Evolutionary conservation across 2,888 invertebrate genomes (phyloP), one percentile per base, ranked within the genome.

Genomic region (Horisme vitalbata): DNA sequence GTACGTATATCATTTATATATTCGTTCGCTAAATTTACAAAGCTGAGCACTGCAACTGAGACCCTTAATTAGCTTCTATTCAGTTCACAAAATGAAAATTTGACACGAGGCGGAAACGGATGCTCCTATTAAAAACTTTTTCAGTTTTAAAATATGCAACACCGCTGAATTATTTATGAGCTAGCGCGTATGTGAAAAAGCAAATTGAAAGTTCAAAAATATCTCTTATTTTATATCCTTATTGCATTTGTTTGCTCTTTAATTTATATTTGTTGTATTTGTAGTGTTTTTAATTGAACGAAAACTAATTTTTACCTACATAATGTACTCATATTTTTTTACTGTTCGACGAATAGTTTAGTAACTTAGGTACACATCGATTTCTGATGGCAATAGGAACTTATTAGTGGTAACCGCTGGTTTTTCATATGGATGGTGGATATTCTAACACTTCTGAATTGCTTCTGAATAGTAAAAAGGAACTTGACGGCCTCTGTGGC

Each of bases 121-220:
- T 61, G 60, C 50, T 58, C 52, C 62, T 57, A 70, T 68, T 69
- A 65, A 69, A 67, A 72, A 72, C 63, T 51, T 68, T 74, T 65
- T 67, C 49, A 59, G 50, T 46, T 52, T 61, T 65, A 54, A 71
- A 72, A 68, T 61, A 67, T 72, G 66, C 65, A 71, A 65, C 60
- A 62, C 30, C 37, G 51, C 57, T 65, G 63, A 73, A 71, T 73
- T 44, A 71, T 70, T 65, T 62, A 71, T 65, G 57, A 54, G 51
- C 55, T 53, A 53, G 57, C 50, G 55, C 59, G 57, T 58, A 55
- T 63, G 61, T 59, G 55, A 57, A 61, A 60, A 34, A 47, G 53
- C 52, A 59, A 66, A 65, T 64, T 65, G 46, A 36, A 56, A 59
- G 58, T 59, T 58, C 63, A 61, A 63, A 68, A 61, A 63, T 59